Conservation (phyloP, 2,113 vertebrate genomes). For the Climacteris rufus region DNA sequence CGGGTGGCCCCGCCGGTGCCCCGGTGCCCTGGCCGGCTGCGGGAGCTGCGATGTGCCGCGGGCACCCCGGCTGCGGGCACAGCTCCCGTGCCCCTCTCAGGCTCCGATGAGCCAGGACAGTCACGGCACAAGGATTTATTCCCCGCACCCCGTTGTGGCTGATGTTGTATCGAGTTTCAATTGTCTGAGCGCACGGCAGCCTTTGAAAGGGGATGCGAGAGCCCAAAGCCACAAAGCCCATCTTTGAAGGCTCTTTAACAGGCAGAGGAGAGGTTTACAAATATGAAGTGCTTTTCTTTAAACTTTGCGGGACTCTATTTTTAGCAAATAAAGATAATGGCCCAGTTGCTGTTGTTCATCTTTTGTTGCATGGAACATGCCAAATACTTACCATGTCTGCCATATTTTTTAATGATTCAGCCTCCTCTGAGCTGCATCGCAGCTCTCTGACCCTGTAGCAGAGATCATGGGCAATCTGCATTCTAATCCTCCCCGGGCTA, state of each 20-base stretch:
- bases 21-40: fast-evolving
- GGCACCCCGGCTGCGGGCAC: background rate
- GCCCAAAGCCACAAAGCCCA: background rate
- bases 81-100: fast-evolving
- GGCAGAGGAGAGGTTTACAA: slow-evolving; percentile 30
- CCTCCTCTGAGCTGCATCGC: background rate
- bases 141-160: background rate
- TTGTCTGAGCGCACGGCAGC: slow-evolving; percentile 18
- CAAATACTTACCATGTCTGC: slow-evolving; percentile 64
- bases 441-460: background rate
- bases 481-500: background rate
- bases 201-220: slow-evolving; percentile 26
- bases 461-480: background rate
- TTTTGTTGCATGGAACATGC: slow-evolving; percentile 53
- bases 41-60: fast-evolving
- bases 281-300: slow-evolving; percentile 39
- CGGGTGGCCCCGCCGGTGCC: background rate
- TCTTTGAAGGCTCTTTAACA: slow-evolving; percentile 5
- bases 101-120: background rate
- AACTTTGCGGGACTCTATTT: slow-evolving; percentile 50
- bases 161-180: slow-evolving; percentile 28
- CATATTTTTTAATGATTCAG: slow-evolving; percentile 51
- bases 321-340: slow-evolving; percentile 66
- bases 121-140: background rate
- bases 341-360: slow-evolving; percentile 70